Evolutionary conservation across 2,797 vertebrate species (phyloP), one percentile per base, ranked within the genome.

Genomic region (Coregonus ussuriensis): DNA sequence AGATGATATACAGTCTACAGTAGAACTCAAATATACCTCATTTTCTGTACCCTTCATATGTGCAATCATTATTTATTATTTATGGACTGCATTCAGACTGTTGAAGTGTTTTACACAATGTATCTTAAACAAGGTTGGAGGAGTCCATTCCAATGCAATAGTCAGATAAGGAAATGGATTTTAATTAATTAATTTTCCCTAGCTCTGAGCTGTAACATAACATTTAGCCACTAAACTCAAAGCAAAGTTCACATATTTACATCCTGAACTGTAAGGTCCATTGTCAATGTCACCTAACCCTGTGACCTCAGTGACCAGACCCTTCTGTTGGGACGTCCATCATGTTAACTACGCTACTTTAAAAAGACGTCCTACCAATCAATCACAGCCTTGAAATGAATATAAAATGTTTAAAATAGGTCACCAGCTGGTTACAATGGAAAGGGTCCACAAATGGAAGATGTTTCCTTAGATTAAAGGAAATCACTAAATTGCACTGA

Each of bases 281-380:
- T 41, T 53, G 6, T 41, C 66, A 70, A 41, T 31, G 56, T 79
- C 41, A 80, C 71, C 70, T 29, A 63, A 77, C 54, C 70, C 74
- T 0, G 54, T 18, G 76, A 14, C 70, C 59, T 76, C 71, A 77
- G 68, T 75, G 73, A 72, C 77, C 52, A 33, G 71, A 47, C 4
- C 68, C 54, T 77, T 74, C 77, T 74, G 31, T 18, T 67, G 18
- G 2, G 25, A 6, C 74, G 72, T 81, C 78, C 78, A 74, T 77
- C 84, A 83, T 1, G 13, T 25, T 77, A 63, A 74, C 78, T 59
- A 47, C 76, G 0, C 18, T 3, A 1, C 31, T 15, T 53, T 52
- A 31, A 71, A 71, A 76, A 31, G 18, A 70, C n/a, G 67, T 35
- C 56, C 2, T 15, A 33, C 15, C 15, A 33, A 52, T 66, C 13